Evolutionary conservation across 2,113 vertebrate genomes (phyloP).

Genomic region (Galeopterus variegatus): DNA sequence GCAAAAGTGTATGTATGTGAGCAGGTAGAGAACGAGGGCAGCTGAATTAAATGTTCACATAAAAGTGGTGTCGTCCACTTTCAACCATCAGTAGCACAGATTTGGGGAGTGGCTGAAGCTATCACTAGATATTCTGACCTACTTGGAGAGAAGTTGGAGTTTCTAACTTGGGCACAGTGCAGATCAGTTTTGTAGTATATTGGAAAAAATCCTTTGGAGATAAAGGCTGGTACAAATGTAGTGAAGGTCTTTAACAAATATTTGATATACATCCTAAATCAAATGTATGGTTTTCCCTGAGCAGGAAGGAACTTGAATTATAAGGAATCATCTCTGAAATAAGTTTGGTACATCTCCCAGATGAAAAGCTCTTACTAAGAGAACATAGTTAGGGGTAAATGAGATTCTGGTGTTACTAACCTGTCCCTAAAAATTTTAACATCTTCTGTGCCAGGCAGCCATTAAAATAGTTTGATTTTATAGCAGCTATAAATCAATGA

Average conservation of each 20-base stretch:
- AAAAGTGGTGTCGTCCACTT: neutral
- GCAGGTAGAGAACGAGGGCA: neutral
- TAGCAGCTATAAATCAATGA: neutral
- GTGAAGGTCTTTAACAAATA: constrained; percentile 54
- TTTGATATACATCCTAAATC: constrained; percentile 34
- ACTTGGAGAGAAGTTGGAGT: constrained; percentile 46
- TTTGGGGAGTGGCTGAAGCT: neutral
- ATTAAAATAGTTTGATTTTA: neutral
- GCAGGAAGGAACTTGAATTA: neutral
- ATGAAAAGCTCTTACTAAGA: neutral
- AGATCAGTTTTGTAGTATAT: neutral
- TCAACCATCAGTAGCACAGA: neutral
- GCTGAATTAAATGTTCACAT: neutral
- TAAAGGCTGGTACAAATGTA: neutral
- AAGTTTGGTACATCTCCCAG: neutral
- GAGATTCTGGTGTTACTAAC: neutral
- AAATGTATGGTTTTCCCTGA: neutral
- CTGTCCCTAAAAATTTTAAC: neutral
- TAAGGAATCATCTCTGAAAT: constrained; percentile 13
- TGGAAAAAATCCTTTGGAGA: constrained; percentile 38
- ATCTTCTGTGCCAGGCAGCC: neutral
- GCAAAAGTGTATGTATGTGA: neutral
- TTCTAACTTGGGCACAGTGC: constrained; percentile 63
- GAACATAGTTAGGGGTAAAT: neutral
- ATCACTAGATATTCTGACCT: constrained; percentile 66